Evolutionary conservation across 2,888 invertebrate species (phyloP), one percentile per base, ranked within the genome.

Genomic region (Cosmopolites sordidus): DNA sequence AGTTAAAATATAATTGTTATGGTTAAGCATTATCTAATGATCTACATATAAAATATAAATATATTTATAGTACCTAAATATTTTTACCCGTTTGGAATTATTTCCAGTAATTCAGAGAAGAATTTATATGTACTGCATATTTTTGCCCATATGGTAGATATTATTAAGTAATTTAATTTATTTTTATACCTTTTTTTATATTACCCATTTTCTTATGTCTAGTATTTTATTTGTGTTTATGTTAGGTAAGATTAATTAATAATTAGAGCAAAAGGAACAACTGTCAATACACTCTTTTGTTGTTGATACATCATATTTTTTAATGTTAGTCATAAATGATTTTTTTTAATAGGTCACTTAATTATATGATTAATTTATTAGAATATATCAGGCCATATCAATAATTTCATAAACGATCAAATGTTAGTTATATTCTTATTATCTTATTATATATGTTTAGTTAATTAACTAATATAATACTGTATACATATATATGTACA

Each of bases 401-500:
- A 47, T 53, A 43, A 51, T 42, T 44, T 45, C 39, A 43, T 48
- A 43, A 43, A 14, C 29, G 27, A 46, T 46, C 18, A 46, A 16
- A 6, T 12, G 3, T 33, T 33, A 33, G 1, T 1, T 29, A 37
- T 6, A 12, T 45, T 18, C 16, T 37, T 9, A 33, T n/a, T n/a
- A n/a, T n/a, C 9, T 6, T 27, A 27, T 27, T 9, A 33, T 33
- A 12, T 33, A 33, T 33, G 15, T 49, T 49, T 45, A 48, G 17
- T 49, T 37, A 44, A 52, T 43, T 48, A 33, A 16, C 14, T 16
- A 43, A 37, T 39, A 38, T 22, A 37, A 47, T 54, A 54, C 43
- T 40, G 64, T 64, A 65, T 63, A 66, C 64, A 66, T 64, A 33
- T 33, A 12, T 33, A 33, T 66, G 66, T 66, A 66, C 62, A 66